Evolutionary conservation across 2,797 vertebrate species (phyloP).

Genomic region (Cirrhinus mrigala): DNA sequence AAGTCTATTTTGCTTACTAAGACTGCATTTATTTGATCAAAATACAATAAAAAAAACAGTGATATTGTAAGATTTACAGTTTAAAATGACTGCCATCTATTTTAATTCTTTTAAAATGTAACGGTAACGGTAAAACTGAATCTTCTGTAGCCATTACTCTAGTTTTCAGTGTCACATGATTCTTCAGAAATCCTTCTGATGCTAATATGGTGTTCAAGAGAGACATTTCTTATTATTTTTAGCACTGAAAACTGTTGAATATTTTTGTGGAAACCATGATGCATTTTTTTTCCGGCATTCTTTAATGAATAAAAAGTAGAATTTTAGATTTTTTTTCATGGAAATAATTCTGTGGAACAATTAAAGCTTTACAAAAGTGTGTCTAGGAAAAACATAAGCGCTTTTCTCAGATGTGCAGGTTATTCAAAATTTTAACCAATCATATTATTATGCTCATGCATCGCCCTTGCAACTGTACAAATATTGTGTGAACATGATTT

Average conservation of each 20-base stretch:
- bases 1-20: neutral
- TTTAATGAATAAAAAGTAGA: neutral
- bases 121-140: neutral
- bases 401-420: neutral
- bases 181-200: neutral
- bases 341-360: neutral
- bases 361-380: neutral
- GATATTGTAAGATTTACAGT: neutral
- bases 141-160: neutral
- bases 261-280: neutral
- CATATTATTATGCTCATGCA: neutral
- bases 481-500: neutral
- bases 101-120: neutral
- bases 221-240: neutral
- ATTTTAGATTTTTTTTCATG: neutral
- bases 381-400: neutral
- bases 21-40: too few species aligned
- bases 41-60: too few species aligned
- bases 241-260: neutral
- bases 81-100: neutral
- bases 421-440: neutral
- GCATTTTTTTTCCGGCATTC: neutral
- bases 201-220: neutral
- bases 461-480: neutral
- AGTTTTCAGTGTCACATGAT: neutral